phyloP scores from a whole-genome alignment of 2,888 invertebrate species.

The Epinotia demarniana region DNA sequence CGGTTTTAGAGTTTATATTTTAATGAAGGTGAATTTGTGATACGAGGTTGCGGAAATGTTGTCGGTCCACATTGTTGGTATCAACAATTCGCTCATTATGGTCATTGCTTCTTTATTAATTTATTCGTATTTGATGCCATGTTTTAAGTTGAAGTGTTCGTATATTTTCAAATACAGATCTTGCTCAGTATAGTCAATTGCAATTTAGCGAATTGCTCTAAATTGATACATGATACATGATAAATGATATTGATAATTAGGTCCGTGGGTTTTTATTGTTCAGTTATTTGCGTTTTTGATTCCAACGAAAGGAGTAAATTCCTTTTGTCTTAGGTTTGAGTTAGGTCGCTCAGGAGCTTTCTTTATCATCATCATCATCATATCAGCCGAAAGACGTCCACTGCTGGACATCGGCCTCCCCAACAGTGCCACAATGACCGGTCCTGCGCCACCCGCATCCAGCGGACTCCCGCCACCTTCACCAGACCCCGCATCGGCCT shows the following conservation, averaged over 20 bases:
- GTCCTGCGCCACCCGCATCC: too few relatives aligned
- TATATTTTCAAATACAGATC: conserved; percentile 17
- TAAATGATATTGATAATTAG: too few relatives aligned
- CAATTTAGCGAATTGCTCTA: not conserved
- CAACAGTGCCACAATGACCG: too few relatives aligned
- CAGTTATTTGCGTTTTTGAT: not conserved
- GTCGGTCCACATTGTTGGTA: not conserved
- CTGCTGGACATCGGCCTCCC: too few relatives aligned
- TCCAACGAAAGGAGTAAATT: not conserved
- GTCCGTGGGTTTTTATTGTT: too few relatives aligned
- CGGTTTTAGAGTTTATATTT: not conserved
- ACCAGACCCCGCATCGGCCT: too few relatives aligned
- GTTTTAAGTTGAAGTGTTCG: conserved; percentile 5
- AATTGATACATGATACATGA: not conserved
- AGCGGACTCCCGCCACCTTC: too few relatives aligned
- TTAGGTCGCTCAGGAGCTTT: too few relatives aligned
- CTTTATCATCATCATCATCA: too few relatives aligned
- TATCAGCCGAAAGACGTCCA: too few relatives aligned
- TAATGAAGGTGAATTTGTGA: not conserved
- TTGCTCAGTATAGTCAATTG: not conserved
- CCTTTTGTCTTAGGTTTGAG: too few relatives aligned
- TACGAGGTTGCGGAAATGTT: not conserved
- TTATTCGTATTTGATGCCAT: conserved; percentile 12
- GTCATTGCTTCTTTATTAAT: conserved; percentile 34
- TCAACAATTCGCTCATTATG: conserved; percentile 16